Base-by-base conservation (phyloP, 2,888 invertebrate species). In the Microplitis deprimator region DNA sequence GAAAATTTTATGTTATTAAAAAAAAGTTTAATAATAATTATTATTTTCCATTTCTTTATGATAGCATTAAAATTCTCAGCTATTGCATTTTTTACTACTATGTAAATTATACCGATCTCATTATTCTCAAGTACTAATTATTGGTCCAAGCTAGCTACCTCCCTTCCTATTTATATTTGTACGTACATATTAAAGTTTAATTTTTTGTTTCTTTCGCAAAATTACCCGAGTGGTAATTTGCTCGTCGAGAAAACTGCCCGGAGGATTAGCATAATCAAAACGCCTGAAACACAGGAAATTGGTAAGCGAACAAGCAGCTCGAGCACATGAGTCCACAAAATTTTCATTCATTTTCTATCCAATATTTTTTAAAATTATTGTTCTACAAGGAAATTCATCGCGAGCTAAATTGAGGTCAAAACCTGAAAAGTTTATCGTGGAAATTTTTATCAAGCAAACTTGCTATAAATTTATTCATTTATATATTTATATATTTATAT, bases 231-330 rank as follows among this genome's bases (percentile, higher is more conserved):
- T 68, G 75, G 75, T 73, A 79, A 79, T 80, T 79, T 79, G 17
- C 64, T 59, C 40, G 68, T 38, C 38, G 73, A 69, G 73, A 75
- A 76, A 74, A 73, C 73, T 71, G 76, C 76, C 68, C 75, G 78
- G 67, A 64, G 79, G 78, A 81, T 81, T 81, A 81, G 80, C 80
- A 81, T 81, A 81, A 81, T 81, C 81, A 81, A 81, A 81, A 81
- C 79, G 79, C 79, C 79, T 73, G 75, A 79, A 79, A 78, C 80
- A 81, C 78, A 79, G 71, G 70, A 76, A 80, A 80, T 80, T 79
- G 78, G 80, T 73, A 61, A 71, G 61, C 71, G 71, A 60, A 59
- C 59, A 7, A 29, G 70, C 41, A 41, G 20, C 41, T 69, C 41
- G 41, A 69, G 39, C 68, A 41, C 68, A 41, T 41, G 59, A 69